Evolutionary conservation across 1,140 invertebrate genomes (phyloP), one percentile per base, ranked within the genome.

Genomic region (Oncopodura yosiiana): DNA sequence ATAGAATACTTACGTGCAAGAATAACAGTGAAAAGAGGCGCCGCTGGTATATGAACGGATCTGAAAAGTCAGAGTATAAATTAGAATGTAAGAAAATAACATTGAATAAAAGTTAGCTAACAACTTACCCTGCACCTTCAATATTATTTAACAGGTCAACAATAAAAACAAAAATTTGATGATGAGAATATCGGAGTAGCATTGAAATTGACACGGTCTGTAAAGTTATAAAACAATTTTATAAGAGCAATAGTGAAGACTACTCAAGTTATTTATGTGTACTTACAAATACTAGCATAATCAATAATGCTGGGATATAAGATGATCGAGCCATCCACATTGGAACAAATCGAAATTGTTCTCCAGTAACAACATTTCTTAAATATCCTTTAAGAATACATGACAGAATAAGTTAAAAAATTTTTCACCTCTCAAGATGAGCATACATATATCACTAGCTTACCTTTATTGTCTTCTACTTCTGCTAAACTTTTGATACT

Each of bases 201-300:
- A 98, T 96, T 3, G 94, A 97, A 64, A 98, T 93, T 1, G 92
- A 94, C 30, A 98, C 84, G 8, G 95, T 99, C 94, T 98, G 79
- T 65, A 82, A 87, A 70, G 70, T 70, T 70, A 65, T 66, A 69
- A 67, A 66, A 59, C n/a, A n/a, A n/a, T n/a, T n/a, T n/a, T n/a
- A 49, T 50, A 48, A 53, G n/a, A 11, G 3, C 45, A 48, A 12
- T 11, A 23, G 14, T 37, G 19, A 36, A 24, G 14, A 37, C 24
- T 49, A 4, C 4, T 37, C 3, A 49, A 6, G 5, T 34, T 8
- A 38, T 3, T 41, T n/a, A 34, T 16, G n/a, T 11, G 6, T 16
- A 94, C 93, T 90, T 80, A 98, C 94, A 81, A 98, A 99, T 26
- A 97, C 78, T 14, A 99, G 77, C 95, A 99, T 98, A 42, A 97